phyloP scores from a whole-genome alignment of 2,888 invertebrate species.

The Cristatella mucedo region DNA sequence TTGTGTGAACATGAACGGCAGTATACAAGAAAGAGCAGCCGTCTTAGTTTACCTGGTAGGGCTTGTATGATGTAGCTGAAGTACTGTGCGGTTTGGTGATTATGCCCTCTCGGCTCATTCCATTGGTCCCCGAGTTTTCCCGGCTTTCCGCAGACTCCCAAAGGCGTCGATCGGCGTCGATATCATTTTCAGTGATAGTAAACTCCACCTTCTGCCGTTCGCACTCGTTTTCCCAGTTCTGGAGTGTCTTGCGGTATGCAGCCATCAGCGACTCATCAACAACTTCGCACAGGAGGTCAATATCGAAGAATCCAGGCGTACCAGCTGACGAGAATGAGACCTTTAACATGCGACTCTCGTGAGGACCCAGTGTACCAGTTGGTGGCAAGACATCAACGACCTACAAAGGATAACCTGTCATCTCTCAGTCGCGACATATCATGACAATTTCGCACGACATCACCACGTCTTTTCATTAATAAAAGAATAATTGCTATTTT shows the following conservation, averaged over 20 bases:
- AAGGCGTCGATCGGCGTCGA: slow-evolving; percentile 26
- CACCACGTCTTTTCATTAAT: too few relatives aligned
- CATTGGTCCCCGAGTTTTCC: too few relatives aligned
- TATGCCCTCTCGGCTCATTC: too few relatives aligned
- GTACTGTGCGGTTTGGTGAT: too few relatives aligned
- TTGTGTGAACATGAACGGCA: too few relatives aligned
- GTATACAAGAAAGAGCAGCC: too few relatives aligned
- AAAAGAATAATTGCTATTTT: too few relatives aligned
- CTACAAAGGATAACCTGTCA: slow-evolving; percentile 16
- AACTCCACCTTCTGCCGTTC: slow-evolving; percentile 32
- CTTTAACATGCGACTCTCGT: slow-evolving; percentile 27
- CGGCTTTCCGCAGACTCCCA: too few relatives aligned
- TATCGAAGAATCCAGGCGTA: slow-evolving; percentile 35
- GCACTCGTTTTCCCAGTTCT: slow-evolving; percentile 27
- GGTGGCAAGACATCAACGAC: slow-evolving; percentile 28
- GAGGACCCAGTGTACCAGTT: slow-evolving; percentile 25
- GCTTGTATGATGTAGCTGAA: too few relatives aligned
- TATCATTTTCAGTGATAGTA: slow-evolving; percentile 33
- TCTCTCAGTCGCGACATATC: too few relatives aligned
- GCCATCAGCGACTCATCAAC: slow-evolving; percentile 25
- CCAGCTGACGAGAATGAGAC: slow-evolving; percentile 30
- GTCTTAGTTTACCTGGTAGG: too few relatives aligned
- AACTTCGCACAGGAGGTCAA: slow-evolving; percentile 38
- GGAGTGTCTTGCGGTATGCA: slow-evolving; percentile 20
- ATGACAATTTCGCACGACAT: too few relatives aligned